Evolutionary conservation across 64 coral and sea anemone species (phyloP).

Genomic region (Stichodactyla mertensii): DNA sequence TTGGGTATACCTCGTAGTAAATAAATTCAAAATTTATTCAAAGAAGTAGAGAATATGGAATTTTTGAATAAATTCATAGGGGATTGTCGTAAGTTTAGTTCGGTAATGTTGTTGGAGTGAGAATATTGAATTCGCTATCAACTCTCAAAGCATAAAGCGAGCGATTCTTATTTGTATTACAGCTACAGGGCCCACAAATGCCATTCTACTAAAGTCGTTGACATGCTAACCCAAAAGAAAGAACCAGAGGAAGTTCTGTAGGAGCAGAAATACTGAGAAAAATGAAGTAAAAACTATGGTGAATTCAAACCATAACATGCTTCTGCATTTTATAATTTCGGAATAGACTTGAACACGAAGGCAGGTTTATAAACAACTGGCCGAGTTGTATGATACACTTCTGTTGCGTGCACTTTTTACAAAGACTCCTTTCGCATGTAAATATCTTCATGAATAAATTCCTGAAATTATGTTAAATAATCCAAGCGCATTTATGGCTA

Average conservation of each 20-base stretch:
- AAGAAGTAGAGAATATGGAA: neutral
- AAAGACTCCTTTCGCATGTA: neutral
- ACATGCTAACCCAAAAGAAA: neutral
- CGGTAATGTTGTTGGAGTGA: neutral
- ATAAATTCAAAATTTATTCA: conserved; percentile 14
- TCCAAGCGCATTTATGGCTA: neutral
- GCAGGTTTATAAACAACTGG: neutral
- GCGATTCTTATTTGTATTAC: neutral
- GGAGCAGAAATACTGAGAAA: neutral
- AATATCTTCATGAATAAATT: conserved; percentile 58
- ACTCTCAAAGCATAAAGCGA: neutral
- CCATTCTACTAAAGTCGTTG: neutral
- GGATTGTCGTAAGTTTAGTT: neutral
- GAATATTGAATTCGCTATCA: neutral
- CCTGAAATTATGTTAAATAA: conserved; percentile 61
- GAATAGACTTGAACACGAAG: neutral
- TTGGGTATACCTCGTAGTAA: neutral
- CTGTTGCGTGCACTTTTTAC: conserved; percentile 23
- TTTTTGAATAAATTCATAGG: neutral
- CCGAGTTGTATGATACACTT: neutral
- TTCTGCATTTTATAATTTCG: neutral
- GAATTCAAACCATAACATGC: neutral
- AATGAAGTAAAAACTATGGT: neutral
- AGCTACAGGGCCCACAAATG: neutral
- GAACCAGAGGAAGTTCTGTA: neutral